phyloP scores from a whole-genome alignment of 2,113 vertebrate genomes.

The Gallinago undulata region DNA sequence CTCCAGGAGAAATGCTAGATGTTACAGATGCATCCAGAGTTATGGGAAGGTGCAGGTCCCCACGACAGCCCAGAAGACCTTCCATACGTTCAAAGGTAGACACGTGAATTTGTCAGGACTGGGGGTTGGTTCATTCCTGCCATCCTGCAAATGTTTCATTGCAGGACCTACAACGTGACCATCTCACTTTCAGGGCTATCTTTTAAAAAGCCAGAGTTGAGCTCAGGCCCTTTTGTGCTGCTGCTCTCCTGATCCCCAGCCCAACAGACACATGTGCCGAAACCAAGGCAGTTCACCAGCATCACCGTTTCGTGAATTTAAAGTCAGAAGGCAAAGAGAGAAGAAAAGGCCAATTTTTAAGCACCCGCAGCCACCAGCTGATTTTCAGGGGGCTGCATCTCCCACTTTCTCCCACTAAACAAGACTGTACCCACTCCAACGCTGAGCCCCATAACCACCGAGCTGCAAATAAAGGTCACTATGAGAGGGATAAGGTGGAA shows the following conservation, averaged over 20 bases:
- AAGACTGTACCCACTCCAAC: neutral
- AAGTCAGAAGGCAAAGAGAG: neutral
- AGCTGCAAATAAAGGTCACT: neutral
- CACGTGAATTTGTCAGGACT: fast-evolving
- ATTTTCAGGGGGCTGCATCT: neutral
- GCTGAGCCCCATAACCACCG: neutral
- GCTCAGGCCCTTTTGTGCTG: neutral
- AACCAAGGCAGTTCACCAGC: neutral
- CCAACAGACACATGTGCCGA: fast-evolving
- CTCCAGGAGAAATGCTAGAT: too few species aligned
- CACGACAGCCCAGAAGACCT: fast-evolving
- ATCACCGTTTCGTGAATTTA: neutral
- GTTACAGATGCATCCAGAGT: neutral
- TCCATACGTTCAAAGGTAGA: neutral
- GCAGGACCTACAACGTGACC: fast-evolving
- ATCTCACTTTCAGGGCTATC: neutral
- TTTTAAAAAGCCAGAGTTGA: neutral
- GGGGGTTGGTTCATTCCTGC: neutral
- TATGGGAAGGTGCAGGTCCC: fast-evolving
- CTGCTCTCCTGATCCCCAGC: neutral
- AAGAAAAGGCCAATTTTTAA: neutral
- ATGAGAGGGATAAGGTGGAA: neutral
- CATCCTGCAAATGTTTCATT: fast-evolving
- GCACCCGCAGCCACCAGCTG: neutral
- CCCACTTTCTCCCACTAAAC: neutral